Conservation (phyloP, 1,140 invertebrate species). For the Eueides isabella region DNA sequence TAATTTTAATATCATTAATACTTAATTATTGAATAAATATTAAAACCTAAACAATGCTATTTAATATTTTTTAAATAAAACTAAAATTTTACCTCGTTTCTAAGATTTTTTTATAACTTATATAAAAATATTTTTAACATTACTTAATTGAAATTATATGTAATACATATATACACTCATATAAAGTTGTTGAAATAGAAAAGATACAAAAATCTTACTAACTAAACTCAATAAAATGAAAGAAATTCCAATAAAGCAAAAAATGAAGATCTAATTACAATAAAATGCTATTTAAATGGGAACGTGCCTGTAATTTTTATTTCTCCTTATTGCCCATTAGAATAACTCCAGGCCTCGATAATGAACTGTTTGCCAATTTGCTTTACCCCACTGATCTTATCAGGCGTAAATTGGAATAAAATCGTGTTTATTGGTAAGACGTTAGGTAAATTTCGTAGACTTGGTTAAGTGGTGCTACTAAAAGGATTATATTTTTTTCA, state of each 20-base stretch:
- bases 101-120: too few species aligned
- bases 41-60: too few species aligned
- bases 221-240: conserved; percentile 15
- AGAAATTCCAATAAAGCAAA: conserved; percentile 6
- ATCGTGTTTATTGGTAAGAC: conserved; percentile 18
- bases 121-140: too few species aligned
- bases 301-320: conserved; percentile 33
- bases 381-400: conserved; percentile 25
- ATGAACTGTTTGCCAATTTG: conserved; percentile 39
- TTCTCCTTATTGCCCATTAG: conserved; percentile 34
- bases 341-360: conserved; percentile 32
- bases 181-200: too few species aligned
- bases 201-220: neutral
- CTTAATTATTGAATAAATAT: too few species aligned
- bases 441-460: neutral
- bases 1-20: too few species aligned
- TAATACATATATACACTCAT: too few species aligned
- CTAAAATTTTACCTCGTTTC: too few species aligned
- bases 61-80: too few species aligned
- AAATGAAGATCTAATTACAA: conserved; percentile 15
- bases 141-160: too few species aligned
- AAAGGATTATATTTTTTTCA: too few species aligned
- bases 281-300: conserved; percentile 18
- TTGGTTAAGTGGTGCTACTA: too few species aligned
- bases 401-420: conserved; percentile 22